These are phyloP conservation scores for Eilema depressum DNA, from an alignment of 2,888 invertebrate species.

Conservation along the genomic window DNA sequence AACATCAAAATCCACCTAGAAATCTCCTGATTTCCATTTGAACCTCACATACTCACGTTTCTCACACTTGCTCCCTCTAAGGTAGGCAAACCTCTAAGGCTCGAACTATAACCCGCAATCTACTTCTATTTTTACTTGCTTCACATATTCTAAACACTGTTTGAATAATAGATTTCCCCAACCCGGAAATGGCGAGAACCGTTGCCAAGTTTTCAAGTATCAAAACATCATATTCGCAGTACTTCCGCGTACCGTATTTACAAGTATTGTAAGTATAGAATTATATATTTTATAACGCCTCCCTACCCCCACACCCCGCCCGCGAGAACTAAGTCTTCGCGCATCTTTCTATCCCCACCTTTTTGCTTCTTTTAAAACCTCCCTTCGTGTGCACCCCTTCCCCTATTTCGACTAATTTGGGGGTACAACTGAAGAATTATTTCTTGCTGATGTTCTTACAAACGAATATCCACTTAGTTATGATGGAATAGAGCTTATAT, in stretches of 20 bases:
- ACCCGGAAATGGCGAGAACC: conserved; percentile 23
- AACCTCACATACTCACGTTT: too few relatives aligned
- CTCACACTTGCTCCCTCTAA: neutral
- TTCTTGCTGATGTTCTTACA: conserved; percentile 72
- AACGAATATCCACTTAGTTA: conserved; percentile 63
- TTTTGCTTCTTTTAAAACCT: conserved; percentile 87
- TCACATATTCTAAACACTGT: neutral
- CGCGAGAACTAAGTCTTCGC: conserved; percentile 87
- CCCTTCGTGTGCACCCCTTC: conserved; percentile 86
- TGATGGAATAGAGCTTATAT: conserved; percentile 60
- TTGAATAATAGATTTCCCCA: neutral
- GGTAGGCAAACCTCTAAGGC: too few relatives aligned
- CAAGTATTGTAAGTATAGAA: conserved; percentile 88
- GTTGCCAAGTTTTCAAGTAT: conserved; percentile 56
- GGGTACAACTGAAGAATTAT: conserved; percentile 87
- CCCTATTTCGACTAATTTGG: conserved; percentile 87
- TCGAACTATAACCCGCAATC: neutral
- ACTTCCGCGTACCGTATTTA: conserved; percentile 87
- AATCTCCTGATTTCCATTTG: too few relatives aligned
- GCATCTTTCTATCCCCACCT: conserved; percentile 87
- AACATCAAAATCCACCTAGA: too few relatives aligned
- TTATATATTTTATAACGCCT: conserved; percentile 87
- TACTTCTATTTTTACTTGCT: neutral
- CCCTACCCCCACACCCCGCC: conserved; percentile 65
- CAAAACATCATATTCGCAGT: conserved; percentile 60